These are phyloP conservation scores for Tipula confusa DNA, from an alignment of 2,888 invertebrate genomes.

Conservation along the genomic window DNA sequence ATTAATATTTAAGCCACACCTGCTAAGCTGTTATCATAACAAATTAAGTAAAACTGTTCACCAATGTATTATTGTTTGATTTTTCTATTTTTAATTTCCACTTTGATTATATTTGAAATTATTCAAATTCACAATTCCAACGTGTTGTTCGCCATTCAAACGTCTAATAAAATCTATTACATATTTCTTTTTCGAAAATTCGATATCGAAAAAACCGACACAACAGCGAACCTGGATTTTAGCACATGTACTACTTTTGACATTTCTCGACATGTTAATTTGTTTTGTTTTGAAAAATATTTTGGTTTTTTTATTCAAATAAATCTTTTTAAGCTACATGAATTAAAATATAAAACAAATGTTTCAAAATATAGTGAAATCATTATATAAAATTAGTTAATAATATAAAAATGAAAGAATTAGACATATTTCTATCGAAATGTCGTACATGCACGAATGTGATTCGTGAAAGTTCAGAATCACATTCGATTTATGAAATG, in stretches of 20 bases:
- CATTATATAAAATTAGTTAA: neutral
- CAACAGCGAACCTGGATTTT: neutral
- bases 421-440: neutral
- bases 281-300: neutral
- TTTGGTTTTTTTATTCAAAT: neutral
- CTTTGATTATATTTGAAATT: too few species aligned
- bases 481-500: neutral
- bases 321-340: neutral
- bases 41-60: too few species aligned
- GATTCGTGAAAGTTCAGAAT: neutral
- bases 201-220: neutral
- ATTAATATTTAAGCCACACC: too few species aligned
- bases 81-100: too few species aligned
- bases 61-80: too few species aligned
- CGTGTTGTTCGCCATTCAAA: too few species aligned
- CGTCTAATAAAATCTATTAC: too few species aligned
- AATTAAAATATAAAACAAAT: neutral
- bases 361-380: neutral
- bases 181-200: neutral
- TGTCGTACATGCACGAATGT: neutral
- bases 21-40: too few species aligned
- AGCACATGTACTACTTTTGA: neutral
- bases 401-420: neutral
- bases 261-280: neutral
- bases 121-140: too few species aligned